Base-by-base conservation (phyloP, 1,140 invertebrate species). In the Drosophila nikananu region DNA sequence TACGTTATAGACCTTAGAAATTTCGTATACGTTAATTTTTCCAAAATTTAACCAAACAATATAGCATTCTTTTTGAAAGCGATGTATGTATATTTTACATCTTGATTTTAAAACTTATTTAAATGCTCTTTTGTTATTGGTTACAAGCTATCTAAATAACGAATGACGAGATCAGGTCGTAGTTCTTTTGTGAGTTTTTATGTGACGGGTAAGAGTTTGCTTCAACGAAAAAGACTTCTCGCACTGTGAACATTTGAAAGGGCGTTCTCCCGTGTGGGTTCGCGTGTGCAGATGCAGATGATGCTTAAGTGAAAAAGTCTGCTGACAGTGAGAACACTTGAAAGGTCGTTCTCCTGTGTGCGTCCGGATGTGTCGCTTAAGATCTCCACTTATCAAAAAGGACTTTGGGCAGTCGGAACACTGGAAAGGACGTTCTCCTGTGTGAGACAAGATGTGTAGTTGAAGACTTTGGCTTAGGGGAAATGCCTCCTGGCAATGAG, bases 271-370 rank as follows among this genome's bases (percentile, higher is more conserved):
- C 1, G 60, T 62, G 30, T 62, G 60, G 4, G 48, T 54, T 8
- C 59, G 44, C 7, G n/a, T 54, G 44, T 61, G 59, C 2, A 49
- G 44, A 27, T 61, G 27, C 0, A 37, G 30, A 4, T 55, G 49
- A 23, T 57, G 54, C 13, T 57, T 57, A 2, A 63, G 32, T 25
- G 61, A 39, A 12, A 63, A 63, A 8, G 48, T 17, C 13, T 25
- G 9, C 4, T 19, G 61, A 17, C 60, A 62, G 30, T 62, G 21
- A 5, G 46, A 55, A 25, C 60, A 62, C 8, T 55, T 10, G 12
- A 25, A 62, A n/a, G 60, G 60, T 9, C 60, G 46, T 6, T 62
- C 60, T 27, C 60, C 60, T 9, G 60, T 62, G 60, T 62, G 60
- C 1, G 17, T 62, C 6, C 48, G 19, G 2, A 54, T 37, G 30